These are phyloP conservation scores for Drosophila nannoptera DNA, from an alignment of 1,140 invertebrate genomes.

Conservation along the genomic window DNA sequence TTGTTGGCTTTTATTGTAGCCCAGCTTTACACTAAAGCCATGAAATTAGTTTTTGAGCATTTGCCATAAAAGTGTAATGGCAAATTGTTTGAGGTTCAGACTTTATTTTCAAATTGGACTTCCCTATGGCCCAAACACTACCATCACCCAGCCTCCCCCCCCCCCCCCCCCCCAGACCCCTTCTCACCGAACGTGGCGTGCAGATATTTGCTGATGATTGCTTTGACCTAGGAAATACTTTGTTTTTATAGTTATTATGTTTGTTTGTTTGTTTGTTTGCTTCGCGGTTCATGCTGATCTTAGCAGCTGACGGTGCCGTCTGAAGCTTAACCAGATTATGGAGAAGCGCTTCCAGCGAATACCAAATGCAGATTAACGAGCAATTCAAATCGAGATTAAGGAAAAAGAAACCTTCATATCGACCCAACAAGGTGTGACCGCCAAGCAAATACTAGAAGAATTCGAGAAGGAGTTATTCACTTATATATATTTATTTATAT, in stretches of 20 bases:
- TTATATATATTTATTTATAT: not conserved
- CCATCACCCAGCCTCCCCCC: not conserved
- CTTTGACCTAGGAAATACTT: constrained; percentile 39
- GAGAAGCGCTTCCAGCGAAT: constrained; percentile 5
- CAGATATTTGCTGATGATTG: constrained; percentile 38
- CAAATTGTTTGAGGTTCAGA: constrained; percentile 35
- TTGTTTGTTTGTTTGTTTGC: constrained; percentile 6
- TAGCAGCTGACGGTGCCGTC: not conserved
- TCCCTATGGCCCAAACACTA: too few relatives aligned
- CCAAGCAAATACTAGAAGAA: not conserved
- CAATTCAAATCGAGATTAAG: constrained; percentile 29
- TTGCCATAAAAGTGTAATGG: constrained; percentile 50
- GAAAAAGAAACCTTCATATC: constrained; percentile 18
- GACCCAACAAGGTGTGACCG: constrained; percentile 15
- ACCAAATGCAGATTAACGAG: constrained; percentile 14
- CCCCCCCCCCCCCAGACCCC: not conserved
- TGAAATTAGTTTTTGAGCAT: constrained; percentile 63
- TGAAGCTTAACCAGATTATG: constrained; percentile 7
- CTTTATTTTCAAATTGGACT: constrained; percentile 5
- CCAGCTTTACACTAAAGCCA: constrained; percentile 52
- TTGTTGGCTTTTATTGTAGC: constrained; percentile 26
- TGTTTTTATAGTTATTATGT: constrained; percentile 20
- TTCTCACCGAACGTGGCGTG: not conserved
- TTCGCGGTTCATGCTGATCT: not conserved
- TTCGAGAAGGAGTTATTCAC: constrained; percentile 5